Evolutionary conservation across 2,113 vertebrate species (phyloP).

Genomic region (Aplodontia rufa): DNA sequence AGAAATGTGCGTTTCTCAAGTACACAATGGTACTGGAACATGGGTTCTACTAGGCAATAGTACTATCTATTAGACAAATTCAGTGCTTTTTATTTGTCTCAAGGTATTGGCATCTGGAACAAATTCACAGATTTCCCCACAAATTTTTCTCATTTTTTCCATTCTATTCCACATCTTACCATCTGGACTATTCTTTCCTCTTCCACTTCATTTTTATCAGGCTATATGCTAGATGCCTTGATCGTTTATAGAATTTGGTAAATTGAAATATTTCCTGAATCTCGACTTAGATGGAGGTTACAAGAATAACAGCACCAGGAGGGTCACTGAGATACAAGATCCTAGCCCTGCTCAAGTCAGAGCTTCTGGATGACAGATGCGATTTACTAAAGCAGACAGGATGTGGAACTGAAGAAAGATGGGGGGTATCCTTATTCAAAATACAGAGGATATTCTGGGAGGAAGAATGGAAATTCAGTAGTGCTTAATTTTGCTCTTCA

Average conservation of each 20-base stretch:
- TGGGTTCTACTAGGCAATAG: neutral
- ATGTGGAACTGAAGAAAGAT: neutral
- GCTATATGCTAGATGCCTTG: neutral
- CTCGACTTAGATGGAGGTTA: neutral
- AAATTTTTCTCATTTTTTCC: neutral
- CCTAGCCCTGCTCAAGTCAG: neutral
- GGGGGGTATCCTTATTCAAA: neutral
- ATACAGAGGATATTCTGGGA: neutral
- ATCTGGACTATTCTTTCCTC: neutral
- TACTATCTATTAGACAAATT: neutral
- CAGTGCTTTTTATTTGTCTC: neutral
- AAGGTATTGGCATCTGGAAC: neutral
- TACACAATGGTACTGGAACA: neutral
- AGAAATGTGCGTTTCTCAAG: neutral
- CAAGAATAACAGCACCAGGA: neutral
- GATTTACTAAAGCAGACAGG: neutral
- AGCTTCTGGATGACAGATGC: neutral
- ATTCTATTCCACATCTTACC: neutral
- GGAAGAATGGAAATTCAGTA: slow-evolving; percentile 3
- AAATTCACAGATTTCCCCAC: neutral
- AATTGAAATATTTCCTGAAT: slow-evolving; percentile 22
- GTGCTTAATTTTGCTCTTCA: slow-evolving; percentile 52
- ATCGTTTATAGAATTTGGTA: neutral
- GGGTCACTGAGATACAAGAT: neutral
- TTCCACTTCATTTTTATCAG: neutral